Conservation (phyloP, 1,140 invertebrate species). For the Nasonia giraulti region DNA sequence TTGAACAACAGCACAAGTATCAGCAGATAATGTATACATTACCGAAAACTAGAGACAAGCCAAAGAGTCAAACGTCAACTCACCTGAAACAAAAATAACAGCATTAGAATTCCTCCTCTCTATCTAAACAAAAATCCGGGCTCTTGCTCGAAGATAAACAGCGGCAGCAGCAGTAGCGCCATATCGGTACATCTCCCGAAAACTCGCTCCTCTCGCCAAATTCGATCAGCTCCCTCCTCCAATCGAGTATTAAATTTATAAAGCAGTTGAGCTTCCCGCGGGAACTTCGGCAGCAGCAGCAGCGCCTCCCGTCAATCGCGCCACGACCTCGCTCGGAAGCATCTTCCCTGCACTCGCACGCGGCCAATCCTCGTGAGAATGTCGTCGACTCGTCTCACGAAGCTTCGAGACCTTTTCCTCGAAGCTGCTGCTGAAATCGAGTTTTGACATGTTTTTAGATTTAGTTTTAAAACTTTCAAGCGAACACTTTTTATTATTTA, state of each 20-base stretch:
- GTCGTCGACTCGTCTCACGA: not conserved
- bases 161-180: not conserved
- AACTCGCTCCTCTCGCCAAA: not conserved
- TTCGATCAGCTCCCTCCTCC: not conserved
- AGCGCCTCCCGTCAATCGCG: not conserved
- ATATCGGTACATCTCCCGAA: not conserved
- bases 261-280: not conserved
- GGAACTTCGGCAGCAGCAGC: not conserved
- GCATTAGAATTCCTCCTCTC: not conserved
- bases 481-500: not conserved
- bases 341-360: not conserved
- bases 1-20: too few relatives aligned
- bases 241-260: not conserved
- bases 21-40: too few relatives aligned
- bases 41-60: too few relatives aligned
- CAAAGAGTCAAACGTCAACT: too few relatives aligned
- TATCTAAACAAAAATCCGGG: not conserved
- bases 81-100: not conserved
- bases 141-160: not conserved
- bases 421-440: not conserved
- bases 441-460: not conserved
- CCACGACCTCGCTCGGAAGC: not conserved
- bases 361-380: not conserved
- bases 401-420: too few relatives aligned
- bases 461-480: not conserved